Base-by-base conservation (phyloP, 2,888 invertebrate genomes). In the Gymnosoma rotundatum region DNA sequence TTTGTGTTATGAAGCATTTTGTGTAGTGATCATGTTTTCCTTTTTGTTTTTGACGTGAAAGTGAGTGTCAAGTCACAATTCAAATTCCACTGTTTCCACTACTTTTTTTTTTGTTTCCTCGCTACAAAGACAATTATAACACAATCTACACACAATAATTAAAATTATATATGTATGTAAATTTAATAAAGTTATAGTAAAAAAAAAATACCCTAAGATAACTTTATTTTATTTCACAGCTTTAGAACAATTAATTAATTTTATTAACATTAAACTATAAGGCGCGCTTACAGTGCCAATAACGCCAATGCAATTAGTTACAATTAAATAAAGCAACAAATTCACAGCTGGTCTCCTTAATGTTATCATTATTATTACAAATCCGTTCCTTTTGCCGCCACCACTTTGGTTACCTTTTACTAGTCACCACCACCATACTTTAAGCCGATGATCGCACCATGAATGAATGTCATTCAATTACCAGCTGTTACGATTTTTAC, bases 301-400 rank as follows among this genome's bases (percentile, higher is more conserved):
- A 25, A 58, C 36, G 67, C 54, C 72, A 58, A 79, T 25, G 14
- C 50, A 67, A 36, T 72, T 38, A 67, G 52, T 67, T 72, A 38
- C 38, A 60, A 60, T 60, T 67, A 66, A 73, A 67, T 69, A 76
- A 83, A 83, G 80, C 80, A 75, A 76, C 79, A 63, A 76, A 80
- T 76, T 72, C 79, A 61, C 72, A 79, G 79, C 79, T 67, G 63
- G 70, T 76, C 72, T 52, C 25, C 70, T 72, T 61, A 80, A 76
- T 76, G 72, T 74, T 81, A 84, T 82, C 78, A 87, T 87, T 87
- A 88, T 88, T 89, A 88, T 87, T 87, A 89, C 85, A 89, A 89
- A 91, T 88, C 90, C 90, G 90, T 88, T 74, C 79, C 85, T 75
- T 82, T 84, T 86, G 86, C 86, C 86, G 84, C 86, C 86, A 83